phyloP scores from a whole-genome alignment of 2,888 invertebrate species.

The Vannuccia rotundouncinata region DNA sequence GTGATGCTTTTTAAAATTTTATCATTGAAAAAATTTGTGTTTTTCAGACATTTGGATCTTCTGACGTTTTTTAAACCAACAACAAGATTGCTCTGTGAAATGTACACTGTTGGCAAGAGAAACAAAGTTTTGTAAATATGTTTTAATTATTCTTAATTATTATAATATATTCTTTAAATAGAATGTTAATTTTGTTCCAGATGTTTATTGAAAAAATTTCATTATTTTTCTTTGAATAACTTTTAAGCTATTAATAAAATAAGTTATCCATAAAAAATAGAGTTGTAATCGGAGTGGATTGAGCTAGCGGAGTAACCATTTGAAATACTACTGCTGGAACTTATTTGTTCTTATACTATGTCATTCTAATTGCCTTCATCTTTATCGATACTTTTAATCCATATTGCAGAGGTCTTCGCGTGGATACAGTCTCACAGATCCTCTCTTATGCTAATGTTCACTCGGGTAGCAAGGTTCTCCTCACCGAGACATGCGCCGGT shows the following conservation, averaged over 20 bases:
- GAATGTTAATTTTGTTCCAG: no score
- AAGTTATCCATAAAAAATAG: no score
- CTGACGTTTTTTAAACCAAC: constrained; percentile 67
- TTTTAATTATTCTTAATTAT: constrained; percentile 14
- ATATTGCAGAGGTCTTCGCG: constrained; percentile 66
- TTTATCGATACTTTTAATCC: no score
- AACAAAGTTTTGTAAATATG: constrained; percentile 39
- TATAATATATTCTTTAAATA: no score
- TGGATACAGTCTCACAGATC: constrained; percentile 82
- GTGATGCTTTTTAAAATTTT: not conserved
- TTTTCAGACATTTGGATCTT: constrained; percentile 49
- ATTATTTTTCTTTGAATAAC: no score
- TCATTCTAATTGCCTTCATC: no score
- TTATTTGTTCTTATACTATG: no score
- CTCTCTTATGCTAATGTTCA: constrained; percentile 73
- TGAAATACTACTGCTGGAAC: no score
- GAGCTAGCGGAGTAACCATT: no score
- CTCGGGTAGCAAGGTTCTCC: constrained; percentile 61
- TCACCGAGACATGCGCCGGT: constrained; percentile 82
- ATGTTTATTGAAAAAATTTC: no score
- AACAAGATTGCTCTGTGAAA: constrained; percentile 72
- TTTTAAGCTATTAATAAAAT: no score
- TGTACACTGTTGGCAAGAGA: constrained; percentile 60
- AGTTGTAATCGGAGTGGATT: no score
- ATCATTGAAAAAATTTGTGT: constrained; percentile 46